Base-by-base conservation (phyloP, 1,140 invertebrate species). In the Tetragonula clypearis region DNA sequence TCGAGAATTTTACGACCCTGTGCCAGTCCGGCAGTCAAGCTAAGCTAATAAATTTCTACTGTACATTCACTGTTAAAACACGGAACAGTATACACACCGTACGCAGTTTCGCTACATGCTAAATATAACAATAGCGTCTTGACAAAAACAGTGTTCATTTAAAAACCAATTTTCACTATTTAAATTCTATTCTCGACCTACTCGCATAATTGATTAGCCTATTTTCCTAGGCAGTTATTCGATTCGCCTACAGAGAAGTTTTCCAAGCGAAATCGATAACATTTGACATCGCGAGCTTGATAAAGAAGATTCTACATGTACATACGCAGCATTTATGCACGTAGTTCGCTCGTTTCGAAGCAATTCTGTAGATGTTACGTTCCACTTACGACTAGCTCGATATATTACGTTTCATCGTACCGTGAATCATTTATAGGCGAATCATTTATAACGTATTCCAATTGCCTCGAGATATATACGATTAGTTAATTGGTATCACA, bases 251-350 rank as follows among this genome's bases (percentile, higher is more conserved):
- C 26, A 12, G 23, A 19, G 71, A 72, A 23, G 35, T 73, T 66
- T 74, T 65, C 68, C 53, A 53, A 65, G 58, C 73, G 15, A 21
- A 72, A 30, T 82, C 75, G 86, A 89, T 90, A 87, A 90, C 89
- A 90, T 86, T 89, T 90, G 83, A 89, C 87, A 90, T 82, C 73
- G 35, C 26, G 1, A 30, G 60, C 19, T 53, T 41, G 83, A 89
- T 89, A 85, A 84, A 19, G 30, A 26, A 26, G 11, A 68, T 60
- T 6, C 56, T 26, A 35, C 62, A 14, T 55, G 30, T 58, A 58
- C 30, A 41, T 6, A 41, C 41, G 41, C 41, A 49, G 30, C 23
- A 23, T 60, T 3, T n/a, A 12, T 49, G 60, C 23, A 62, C 9
- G 12, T 62, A 62, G 60, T n/a, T n/a, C 60, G 60, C 56, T n/a